A percentile compares a stretch with the other conserved stretches of the same genome.
These are phyloP conservation scores for Cephus spinipes DNA, from an alignment of 2,888 invertebrate genomes.

Conservation along the genomic window DNA sequence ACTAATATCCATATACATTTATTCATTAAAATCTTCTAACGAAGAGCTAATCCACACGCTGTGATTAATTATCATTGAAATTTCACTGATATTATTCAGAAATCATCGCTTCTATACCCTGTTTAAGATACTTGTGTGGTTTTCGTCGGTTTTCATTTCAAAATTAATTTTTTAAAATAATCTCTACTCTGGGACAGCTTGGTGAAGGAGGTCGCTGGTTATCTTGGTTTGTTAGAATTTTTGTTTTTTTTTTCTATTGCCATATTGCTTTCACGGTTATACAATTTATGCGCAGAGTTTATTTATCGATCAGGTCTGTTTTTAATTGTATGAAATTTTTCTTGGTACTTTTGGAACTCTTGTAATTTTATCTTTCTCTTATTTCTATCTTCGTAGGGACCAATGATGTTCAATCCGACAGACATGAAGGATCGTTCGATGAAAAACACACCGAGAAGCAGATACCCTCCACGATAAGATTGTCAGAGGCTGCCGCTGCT, in stretches of 20 bases:
- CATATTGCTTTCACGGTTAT: neutral
- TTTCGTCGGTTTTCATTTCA: neutral
- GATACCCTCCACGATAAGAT: slow-evolving; percentile 58
- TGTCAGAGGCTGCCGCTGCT: slow-evolving; percentile 7
- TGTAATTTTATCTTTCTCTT: neutral
- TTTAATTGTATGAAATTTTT: slow-evolving; percentile 10
- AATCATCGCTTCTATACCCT: neutral
- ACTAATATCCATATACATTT: neutral
- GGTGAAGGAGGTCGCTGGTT: slow-evolving; percentile 34
- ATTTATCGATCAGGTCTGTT: slow-evolving; percentile 5
- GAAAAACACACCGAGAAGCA: slow-evolving; percentile 47
- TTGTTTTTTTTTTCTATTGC: slow-evolving; percentile 3
- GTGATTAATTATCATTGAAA: neutral
- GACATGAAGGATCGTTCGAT: slow-evolving; percentile 53
- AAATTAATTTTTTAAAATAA: neutral
- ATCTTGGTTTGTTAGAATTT: slow-evolving; percentile 16
- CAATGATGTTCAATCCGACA: slow-evolving; percentile 60
- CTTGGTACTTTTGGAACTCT: slow-evolving; percentile 4
- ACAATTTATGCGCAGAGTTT: slow-evolving; percentile 7
- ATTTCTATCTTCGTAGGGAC: slow-evolving; percentile 46
- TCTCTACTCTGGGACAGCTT: slow-evolving; percentile 24
- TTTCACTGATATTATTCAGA: neutral
- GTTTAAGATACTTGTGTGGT: neutral
- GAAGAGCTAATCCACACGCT: neutral
- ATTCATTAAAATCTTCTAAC: neutral